Percentiles rank a stretch among this genome's conserved stretches.
Conservation (phyloP, 2,113 vertebrate genomes). For the Clarias magur region DNA sequence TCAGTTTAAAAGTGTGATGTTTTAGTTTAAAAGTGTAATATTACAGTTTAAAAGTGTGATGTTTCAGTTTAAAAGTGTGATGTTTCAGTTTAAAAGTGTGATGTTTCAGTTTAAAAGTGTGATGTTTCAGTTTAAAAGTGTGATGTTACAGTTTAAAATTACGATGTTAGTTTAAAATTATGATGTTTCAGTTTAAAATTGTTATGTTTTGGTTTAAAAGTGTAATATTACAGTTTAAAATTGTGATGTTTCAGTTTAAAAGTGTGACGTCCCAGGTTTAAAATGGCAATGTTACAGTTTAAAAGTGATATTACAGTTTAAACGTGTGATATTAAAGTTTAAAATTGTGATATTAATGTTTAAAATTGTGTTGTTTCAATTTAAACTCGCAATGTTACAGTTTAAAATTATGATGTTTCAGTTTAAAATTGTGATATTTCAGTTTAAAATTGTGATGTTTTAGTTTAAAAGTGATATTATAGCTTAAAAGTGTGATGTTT, state of each 20-base stretch:
- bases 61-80: not conserved
- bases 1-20: not conserved
- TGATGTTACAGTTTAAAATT: too few relatives aligned
- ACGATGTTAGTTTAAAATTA: not conserved
- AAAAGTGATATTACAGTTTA: too few relatives aligned
- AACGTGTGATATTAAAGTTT: slow-evolving; percentile 1
- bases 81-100: too few relatives aligned
- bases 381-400: not conserved
- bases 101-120: not conserved
- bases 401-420: not conserved
- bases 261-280: too few relatives aligned
- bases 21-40: not conserved
- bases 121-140: too few relatives aligned
- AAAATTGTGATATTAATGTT: not conserved
- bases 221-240: not conserved
- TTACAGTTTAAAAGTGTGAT: too few relatives aligned
- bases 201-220: not conserved
- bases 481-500: too few relatives aligned
- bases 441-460: not conserved
- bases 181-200: too few relatives aligned
- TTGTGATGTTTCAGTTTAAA: not conserved
- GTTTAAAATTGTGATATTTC: not conserved
- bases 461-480: not conserved
- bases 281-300: too few relatives aligned
- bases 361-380: not conserved